Percentiles rank a stretch among this genome's conserved stretches.
phyloP scores from a whole-genome alignment of 2,888 invertebrate species.

The Dendrolimus houi region DNA sequence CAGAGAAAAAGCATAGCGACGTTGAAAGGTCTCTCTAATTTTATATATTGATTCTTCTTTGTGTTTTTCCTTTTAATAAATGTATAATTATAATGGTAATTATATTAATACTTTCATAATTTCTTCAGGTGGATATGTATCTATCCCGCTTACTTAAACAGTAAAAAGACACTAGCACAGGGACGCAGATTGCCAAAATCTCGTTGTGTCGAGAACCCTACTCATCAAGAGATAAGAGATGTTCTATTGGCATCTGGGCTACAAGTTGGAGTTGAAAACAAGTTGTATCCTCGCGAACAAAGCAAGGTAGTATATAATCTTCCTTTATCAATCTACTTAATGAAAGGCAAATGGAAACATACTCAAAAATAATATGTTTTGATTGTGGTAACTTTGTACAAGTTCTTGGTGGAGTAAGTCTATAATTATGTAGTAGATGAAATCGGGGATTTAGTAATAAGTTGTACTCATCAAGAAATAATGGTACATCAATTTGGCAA shows the following conservation, averaged over 20 bases:
- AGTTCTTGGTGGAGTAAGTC: too few species aligned
- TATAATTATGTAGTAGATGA: too few species aligned
- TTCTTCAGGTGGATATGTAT: conserved; percentile 92
- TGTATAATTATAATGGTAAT: too few species aligned
- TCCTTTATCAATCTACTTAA: background rate
- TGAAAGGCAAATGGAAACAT: too few species aligned
- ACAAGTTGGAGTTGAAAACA: conserved; percentile 93
- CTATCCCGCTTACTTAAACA: conserved; percentile 97
- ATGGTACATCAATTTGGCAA: too few species aligned
- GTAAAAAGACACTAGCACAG: conserved; percentile 91
- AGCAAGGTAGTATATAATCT: conserved; percentile 79
- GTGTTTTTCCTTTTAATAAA: too few species aligned
- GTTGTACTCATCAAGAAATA: too few species aligned
- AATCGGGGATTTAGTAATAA: too few species aligned
- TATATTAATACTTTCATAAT: too few species aligned
- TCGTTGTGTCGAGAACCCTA: conserved; percentile 95
- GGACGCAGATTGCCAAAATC: conserved; percentile 91
- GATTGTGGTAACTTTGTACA: too few species aligned
- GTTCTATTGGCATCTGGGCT: conserved; percentile 90
- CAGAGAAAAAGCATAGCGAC: conserved; percentile 88
- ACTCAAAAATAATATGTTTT: too few species aligned
- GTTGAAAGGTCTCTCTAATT: conserved; percentile 43
- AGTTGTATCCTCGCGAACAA: conserved; percentile 91
- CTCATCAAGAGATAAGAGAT: conserved; percentile 95
- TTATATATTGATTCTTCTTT: background rate